Base-by-base conservation (phyloP, 2,113 vertebrate genomes). In the Gobio gobio region DNA sequence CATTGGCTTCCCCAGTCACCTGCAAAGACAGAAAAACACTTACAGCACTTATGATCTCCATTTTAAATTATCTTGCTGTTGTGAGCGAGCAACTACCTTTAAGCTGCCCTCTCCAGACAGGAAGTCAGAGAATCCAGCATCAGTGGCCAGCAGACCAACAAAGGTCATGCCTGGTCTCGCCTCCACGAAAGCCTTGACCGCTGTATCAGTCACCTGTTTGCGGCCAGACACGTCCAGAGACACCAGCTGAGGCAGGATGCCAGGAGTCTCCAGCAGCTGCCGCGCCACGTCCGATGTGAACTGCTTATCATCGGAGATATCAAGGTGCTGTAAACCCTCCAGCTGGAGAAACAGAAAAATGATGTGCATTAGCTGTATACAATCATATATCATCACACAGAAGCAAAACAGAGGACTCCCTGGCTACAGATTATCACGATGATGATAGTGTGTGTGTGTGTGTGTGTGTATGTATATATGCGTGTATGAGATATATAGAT, bases 221-320 rank as follows among this genome's bases (percentile, higher is more conserved):
- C 98, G 95, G 77, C 98, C 98, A 0, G 98, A 99, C 83, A 99
- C 96, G 86, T 99, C 98, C 86, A 99, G 89, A 29, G 98, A 99
- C 86, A 97, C 93, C 0, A 99, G 96, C 78, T 93, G 94, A 9
- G 96, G 97, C 56, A 99, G 93, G 82, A 98, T 98, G 24, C 96
- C 96, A 0, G 94, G 96, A 90, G 97, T 97, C 75, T 97, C 96
- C 29, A 99, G 92, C 66, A 99, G 94, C 51, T 98, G 98, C 82
- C 97, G 95, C 70, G 98, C 98, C 92, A 99, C 97, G 77, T 99
- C 98, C 5, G 98, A 99, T 0, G 97, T 99, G 90, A 99, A 99
- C 91, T 99, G 98, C 91, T 99, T 99, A 90, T 99, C 98, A 86
- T 99, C 98, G 0, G 98, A 99, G 92, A 99, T 99, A 91, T 99